Base-by-base conservation (phyloP, 2,888 invertebrate species). In the Troglohyphantes excavatus region DNA sequence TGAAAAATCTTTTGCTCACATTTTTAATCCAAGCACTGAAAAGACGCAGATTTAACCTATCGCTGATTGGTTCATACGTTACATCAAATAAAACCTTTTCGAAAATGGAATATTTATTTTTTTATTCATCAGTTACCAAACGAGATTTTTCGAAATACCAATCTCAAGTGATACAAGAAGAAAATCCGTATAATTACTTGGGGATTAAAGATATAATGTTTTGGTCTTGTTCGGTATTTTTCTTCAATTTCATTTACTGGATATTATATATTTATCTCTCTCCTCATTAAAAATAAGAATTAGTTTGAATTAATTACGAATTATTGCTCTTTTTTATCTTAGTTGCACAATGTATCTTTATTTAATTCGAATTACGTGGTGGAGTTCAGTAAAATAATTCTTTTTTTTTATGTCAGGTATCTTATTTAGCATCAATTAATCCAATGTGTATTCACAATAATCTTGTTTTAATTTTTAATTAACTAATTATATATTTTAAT, bases 161-260 rank as follows among this genome's bases (percentile, higher is more conserved):
- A 53, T 53, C 53, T 2, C 9, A 53, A 53, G n/a, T 13, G 17
- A 13, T 9, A 53, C 9, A 2, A 53, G 17, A 13, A 46, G 17
- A n/a, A 53, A n/a, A n/a, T 17, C n/a, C n/a, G 0, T 13, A 53
- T 53, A 53, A 53, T 53, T 53, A 53, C 53, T 53, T 53, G 53
- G 5, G n/a, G 53, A 53, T 53, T 53, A 53, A 53, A 53, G 53
- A 53, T 53, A 53, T 17, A 53, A 53, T 53, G 46, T 46, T 46
- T 46, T 46, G 46, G 11, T 46, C 11, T 17, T 39, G 39, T n/a
- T 17, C 53, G 9, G 17, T 53, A 13, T 53, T 53, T 53, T 53
- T 53, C 53, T 53, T 53, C 17, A 53, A 53, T 53, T 53, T 53
- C 53, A 53, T 17, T 53, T n/a, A 53, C 53, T 53, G 53, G n/a